Base-by-base conservation (phyloP, 2,888 invertebrate species). In the Sisyra nigra region DNA sequence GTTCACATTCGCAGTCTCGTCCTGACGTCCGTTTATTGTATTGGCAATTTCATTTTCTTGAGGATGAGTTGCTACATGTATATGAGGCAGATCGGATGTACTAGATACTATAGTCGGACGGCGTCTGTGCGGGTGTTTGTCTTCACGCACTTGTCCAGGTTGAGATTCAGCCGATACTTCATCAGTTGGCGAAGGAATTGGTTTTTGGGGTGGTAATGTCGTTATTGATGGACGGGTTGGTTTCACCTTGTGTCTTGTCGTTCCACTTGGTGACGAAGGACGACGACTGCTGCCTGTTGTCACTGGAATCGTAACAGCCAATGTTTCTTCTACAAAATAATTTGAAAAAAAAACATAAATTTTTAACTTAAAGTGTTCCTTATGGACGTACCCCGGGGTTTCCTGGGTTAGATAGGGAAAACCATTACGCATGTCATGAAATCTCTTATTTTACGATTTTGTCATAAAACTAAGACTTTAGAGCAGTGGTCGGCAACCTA, bases 21-120 rank as follows among this genome's bases (percentile, higher is more conserved):
- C 78, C 7, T 74, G 72, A 37, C 74, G 67, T 34, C 52, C 53
- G 3, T 62, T 60, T 9, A 44, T 48, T 9, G 34, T 19, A 13
- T 51, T 68, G 60, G 48, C 72, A 53, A 80, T 74, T 57, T 87
- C 86, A 55, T 88, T 87, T 53, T 87, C 86, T 58, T 81, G 80
- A 2, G 85, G 84, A 67, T 84, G 84, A 41, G 24, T 52, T 49
- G 24, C 57, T 8, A 57, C 49, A 29, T 58, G 55, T 13, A 58
- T 54, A 9, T 55, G 58, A 5, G 73, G 72, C 3, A 67, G 60
- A 47, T 67, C 65, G 44, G 64, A 66, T 1, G 65, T 63, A 9
- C 63, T 61, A 35, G 67, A 59, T 10, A 9, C 63, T 61, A 37
- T 66, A 59, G 50, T 66, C 61, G 50, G 63, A 64, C 37, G 62